Evolutionary conservation across 2,797 vertebrate genomes (phyloP), one percentile per base, ranked within the genome.

Genomic region (Sebastes goodei): DNA sequence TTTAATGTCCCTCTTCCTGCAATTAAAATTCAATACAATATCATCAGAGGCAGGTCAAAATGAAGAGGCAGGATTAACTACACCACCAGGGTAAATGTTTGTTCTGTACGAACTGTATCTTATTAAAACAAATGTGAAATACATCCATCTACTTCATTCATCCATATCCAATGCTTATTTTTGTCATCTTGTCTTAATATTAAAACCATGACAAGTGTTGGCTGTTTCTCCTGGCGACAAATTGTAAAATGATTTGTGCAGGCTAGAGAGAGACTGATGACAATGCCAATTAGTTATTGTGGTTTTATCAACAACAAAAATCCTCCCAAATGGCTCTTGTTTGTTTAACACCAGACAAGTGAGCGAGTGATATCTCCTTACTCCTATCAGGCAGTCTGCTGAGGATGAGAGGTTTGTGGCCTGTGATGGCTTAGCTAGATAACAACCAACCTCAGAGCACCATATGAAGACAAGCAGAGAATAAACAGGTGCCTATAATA

Each of bases 161-260:
- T 60, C 25, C 64, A 33, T 7, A 32, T 29, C 27, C 7, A 46
- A 5, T 14, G 2, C 15, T 27, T 42, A 59, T 70, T 59, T 61
- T 56, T 75, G 62, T 72, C 56, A 60, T 66, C 23, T 46, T 53
- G 33, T 72, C 59, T 27, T 52, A 33, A 29, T 35, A 57, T 15
- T 61, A 56, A 64, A 75, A 67, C 9, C 56, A 57, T 69, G 61
- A 23, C 49, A 35, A 33, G 64, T 10, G 64, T 15, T 69, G 59
- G 23, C 38, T n/a, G n/a, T 42, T 53, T 71, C 35, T 53, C 46
- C 63, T 55, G 69, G 32, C 10, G 4, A 38, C 27, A 66, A 53
- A 33, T n/a, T 78, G 14, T 76, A 6, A 71, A 83, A 66, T 65
- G 17, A 20, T 38, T 42, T 59, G 32, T 55, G 27, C 57, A 74